These are phyloP conservation scores for Elachura formosa DNA, from an alignment of 2,113 vertebrate species.

Conservation along the genomic window DNA sequence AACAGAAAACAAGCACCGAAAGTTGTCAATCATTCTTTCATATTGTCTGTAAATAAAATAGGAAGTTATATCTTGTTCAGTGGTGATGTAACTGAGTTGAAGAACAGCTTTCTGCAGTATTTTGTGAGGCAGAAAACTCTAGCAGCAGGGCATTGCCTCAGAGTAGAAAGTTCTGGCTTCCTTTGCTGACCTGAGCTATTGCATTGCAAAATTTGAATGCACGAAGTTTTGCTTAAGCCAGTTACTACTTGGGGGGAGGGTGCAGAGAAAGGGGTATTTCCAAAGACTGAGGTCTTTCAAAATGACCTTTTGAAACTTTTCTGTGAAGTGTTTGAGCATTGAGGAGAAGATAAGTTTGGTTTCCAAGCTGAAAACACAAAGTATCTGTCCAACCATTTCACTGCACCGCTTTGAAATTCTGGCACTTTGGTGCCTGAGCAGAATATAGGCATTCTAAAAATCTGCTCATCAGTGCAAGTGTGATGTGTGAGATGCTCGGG, in stretches of 20 bases:
- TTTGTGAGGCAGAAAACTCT: background rate
- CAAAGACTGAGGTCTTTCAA: conserved; percentile 44
- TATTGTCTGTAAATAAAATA: background rate
- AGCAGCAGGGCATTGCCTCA: background rate
- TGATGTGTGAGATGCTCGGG: background rate
- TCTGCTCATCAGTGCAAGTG: background rate
- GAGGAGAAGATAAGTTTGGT: background rate
- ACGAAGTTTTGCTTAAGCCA: conserved; percentile 23
- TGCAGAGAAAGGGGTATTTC: background rate
- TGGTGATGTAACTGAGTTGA: background rate
- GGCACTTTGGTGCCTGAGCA: background rate
- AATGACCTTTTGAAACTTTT: conserved; percentile 38
- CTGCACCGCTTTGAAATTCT: background rate
- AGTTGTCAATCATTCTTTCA: background rate
- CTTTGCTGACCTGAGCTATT: background rate
- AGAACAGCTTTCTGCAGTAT: background rate
- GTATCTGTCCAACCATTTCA: background rate
- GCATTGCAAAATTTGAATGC: conserved; percentile 13
- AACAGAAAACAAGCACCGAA: background rate
- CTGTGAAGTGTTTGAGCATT: background rate
- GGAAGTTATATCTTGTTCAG: background rate
- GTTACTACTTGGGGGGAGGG: background rate
- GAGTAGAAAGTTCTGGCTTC: background rate
- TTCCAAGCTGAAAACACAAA: background rate
- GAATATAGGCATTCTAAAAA: background rate